Conservation (phyloP, 2,888 invertebrate genomes). For the Gymnocheta viridis region DNA sequence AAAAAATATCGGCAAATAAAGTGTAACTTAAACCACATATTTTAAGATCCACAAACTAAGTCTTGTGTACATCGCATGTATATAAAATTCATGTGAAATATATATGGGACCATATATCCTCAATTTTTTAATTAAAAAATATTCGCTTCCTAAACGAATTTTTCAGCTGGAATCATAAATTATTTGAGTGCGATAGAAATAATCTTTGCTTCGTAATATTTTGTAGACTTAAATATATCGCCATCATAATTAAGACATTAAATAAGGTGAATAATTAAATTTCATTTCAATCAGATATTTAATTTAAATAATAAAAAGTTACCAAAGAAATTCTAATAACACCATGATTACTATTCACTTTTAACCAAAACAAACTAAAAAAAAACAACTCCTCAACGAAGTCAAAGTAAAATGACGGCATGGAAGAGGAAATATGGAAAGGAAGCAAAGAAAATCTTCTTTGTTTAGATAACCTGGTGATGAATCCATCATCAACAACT, state of each 20-base stretch:
- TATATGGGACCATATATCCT: no score
- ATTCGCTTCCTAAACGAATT: no score
- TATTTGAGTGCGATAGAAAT: neutral
- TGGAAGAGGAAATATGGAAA: neutral
- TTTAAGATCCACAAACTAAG: no score
- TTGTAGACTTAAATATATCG: neutral
- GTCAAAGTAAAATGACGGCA: neutral
- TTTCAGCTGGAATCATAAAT: neutral
- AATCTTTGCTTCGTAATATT: neutral
- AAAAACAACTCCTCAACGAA: neutral
- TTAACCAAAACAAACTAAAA: constrained; percentile 65
- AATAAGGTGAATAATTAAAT: constrained; percentile 64
- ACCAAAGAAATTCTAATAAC: constrained; percentile 15
- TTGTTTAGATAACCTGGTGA: constrained; percentile 64
- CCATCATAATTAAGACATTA: constrained; percentile 14
- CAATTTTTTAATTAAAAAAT: no score
- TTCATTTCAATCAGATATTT: constrained; percentile 62
- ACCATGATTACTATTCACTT: constrained; percentile 63
- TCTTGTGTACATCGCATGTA: no score
- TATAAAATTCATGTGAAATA: no score
- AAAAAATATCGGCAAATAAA: no score
- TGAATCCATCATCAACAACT: constrained; percentile 7
- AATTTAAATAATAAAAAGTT: constrained; percentile 48
- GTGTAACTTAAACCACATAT: no score
- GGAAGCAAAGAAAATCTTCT: neutral